Conservation (phyloP, 2,113 vertebrate genomes). For the Gadus macrocephalus region DNA sequence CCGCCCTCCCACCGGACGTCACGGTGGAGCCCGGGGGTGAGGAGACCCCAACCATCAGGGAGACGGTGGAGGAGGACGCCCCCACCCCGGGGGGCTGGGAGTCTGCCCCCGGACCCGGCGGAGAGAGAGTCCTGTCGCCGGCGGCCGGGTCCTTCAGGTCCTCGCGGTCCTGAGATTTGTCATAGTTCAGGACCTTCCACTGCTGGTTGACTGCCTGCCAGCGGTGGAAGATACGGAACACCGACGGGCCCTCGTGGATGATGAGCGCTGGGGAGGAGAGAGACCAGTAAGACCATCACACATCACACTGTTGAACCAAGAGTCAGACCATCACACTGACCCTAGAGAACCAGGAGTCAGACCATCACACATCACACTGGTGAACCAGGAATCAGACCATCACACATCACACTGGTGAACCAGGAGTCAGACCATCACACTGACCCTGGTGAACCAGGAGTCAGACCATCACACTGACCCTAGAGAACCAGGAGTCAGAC, state of each 20-base stretch:
- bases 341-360: no score
- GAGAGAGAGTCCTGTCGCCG: slow-evolving; percentile 75
- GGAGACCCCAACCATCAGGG: slow-evolving; percentile 77
- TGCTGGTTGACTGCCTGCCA: slow-evolving; percentile 99
- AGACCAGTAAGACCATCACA: no score
- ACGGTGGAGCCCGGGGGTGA: slow-evolving; percentile 56
- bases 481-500: no score
- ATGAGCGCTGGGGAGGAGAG: slow-evolving; percentile 80
- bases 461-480: no score
- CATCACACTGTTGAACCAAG: slow-evolving; percentile 2
- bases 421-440: no score
- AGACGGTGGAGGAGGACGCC: slow-evolving; percentile 73
- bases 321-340: slow-evolving; percentile 30
- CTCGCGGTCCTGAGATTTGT: slow-evolving; percentile 90
- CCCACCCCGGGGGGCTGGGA: slow-evolving; percentile 55
- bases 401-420: no score
- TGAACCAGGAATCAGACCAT: no score
- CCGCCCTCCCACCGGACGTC: slow-evolving; percentile 53
- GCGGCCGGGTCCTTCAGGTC: slow-evolving; percentile 81
- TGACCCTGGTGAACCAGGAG: no score
- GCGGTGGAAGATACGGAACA: slow-evolving; percentile 97
- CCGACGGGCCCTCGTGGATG: slow-evolving; percentile 95
- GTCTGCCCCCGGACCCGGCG: slow-evolving; percentile 69
- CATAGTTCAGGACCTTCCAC: slow-evolving; percentile 98
- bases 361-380: no score